Conservation (phyloP, 2,797 vertebrate genomes). For the Nannoperca obscura region DNA sequence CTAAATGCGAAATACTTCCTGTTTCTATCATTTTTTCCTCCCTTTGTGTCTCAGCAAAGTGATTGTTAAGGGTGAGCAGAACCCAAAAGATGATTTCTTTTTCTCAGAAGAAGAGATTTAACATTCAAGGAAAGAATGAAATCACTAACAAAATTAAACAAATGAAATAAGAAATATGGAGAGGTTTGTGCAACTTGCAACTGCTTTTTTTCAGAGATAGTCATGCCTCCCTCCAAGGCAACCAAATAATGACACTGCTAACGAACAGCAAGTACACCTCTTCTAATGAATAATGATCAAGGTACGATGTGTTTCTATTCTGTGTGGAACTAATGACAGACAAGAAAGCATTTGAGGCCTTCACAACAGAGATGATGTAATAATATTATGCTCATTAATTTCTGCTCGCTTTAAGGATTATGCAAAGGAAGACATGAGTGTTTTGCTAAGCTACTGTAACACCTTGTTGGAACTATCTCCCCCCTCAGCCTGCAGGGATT, state of each 20-base stretch:
- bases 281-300: constrained; percentile 45
- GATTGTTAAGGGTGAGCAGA: constrained; percentile 1
- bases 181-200: not conserved
- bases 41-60: not conserved
- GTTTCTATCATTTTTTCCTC: constrained; percentile 1
- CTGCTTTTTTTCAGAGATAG: constrained; percentile 24
- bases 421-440: constrained; percentile 35
- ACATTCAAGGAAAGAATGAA: constrained; percentile 16
- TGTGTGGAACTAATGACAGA: constrained; percentile 46
- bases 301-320: constrained; percentile 11
- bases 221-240: constrained; percentile 23
- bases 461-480: constrained; percentile 45
- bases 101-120: not conserved
- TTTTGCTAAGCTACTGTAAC: constrained; percentile 55
- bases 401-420: constrained; percentile 60
- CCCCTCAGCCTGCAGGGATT: constrained; percentile 51
- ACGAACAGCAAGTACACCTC: constrained; percentile 7
- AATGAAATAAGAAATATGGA: not conserved
- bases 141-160: not conserved
- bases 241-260: constrained; percentile 24
- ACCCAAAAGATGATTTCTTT: not conserved
- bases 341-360: constrained; percentile 15
- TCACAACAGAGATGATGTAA: constrained; percentile 46
- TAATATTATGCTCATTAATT: constrained; percentile 45
- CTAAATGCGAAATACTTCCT: constrained; percentile 14